Conservation (phyloP, 2,797 vertebrate species). For the Cephalopachus bancanus region DNA sequence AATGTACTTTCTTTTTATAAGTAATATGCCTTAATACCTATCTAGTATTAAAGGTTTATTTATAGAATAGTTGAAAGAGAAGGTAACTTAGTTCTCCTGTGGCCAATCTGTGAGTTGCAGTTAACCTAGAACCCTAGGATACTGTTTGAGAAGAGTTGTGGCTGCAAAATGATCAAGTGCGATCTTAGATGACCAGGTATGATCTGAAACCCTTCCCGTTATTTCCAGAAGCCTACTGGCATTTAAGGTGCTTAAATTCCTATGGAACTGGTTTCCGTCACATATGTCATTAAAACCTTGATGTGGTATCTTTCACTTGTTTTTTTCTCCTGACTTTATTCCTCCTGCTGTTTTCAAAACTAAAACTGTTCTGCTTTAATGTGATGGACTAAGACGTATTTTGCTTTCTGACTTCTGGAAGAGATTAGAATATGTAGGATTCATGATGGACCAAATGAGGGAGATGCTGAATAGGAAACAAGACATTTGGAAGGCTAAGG, state of each 20-base stretch:
- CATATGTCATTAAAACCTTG: slow-evolving; percentile 6
- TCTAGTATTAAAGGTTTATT: neutral
- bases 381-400: neutral
- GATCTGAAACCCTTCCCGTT: neutral
- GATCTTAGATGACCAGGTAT: neutral
- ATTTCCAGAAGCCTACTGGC: neutral
- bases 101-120: neutral
- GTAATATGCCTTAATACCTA: neutral
- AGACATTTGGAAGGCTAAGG: neutral
- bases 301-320: neutral
- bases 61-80: neutral
- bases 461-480: neutral
- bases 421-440: neutral
- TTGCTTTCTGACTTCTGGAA: slow-evolving; percentile 14
- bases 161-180: neutral
- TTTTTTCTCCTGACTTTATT: neutral
- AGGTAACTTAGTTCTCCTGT: neutral
- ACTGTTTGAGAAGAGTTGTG: neutral
- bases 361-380: slow-evolving; percentile 9
- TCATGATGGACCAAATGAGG: neutral
- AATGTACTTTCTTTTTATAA: neutral
- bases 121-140: neutral
- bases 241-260: neutral
- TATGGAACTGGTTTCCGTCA: neutral
- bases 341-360: neutral